A percentile compares a stretch with the other conserved stretches of the same genome.
These are phyloP conservation scores for Drosophila affinis DNA, from an alignment of 2,888 invertebrate species.

Conservation along the genomic window DNA sequence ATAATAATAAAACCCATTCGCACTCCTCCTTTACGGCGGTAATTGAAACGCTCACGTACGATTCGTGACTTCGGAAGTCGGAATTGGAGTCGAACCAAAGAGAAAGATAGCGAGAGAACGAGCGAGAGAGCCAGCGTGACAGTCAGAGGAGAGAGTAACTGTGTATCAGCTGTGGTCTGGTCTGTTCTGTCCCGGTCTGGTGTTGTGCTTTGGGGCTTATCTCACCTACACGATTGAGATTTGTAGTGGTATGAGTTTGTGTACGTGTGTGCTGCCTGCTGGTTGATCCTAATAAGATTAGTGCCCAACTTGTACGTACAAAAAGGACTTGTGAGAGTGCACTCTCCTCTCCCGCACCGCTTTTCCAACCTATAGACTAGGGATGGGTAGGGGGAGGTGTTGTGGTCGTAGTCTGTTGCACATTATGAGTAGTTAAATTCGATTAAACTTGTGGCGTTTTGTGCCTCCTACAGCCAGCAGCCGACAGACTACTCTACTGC, in stretches of 20 bases:
- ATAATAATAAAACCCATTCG: slow-evolving; percentile 81
- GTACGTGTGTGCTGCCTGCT: slow-evolving; percentile 16
- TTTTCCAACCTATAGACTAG: slow-evolving; percentile 18
- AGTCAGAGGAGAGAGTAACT: slow-evolving; percentile 3
- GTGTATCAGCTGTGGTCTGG: slow-evolving; percentile 27
- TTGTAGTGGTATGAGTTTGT: not conserved
- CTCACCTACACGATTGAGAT: slow-evolving; percentile 25
- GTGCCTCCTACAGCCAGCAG: slow-evolving; percentile 31
- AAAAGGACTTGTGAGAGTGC: slow-evolving; percentile 30
- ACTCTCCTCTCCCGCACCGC: slow-evolving; percentile 1
- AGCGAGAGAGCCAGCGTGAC: not conserved
- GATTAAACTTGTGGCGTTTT: slow-evolving; percentile 80
- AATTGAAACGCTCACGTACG: slow-evolving; percentile 75
- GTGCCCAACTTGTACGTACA: slow-evolving; percentile 76
- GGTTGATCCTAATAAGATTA: slow-evolving; percentile 81
- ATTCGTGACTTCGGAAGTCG: slow-evolving; percentile 18
- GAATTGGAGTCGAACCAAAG: slow-evolving; percentile 15
- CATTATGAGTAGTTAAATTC: slow-evolving; percentile 82
- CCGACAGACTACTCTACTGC: slow-evolving; percentile 22
- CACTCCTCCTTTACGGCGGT: slow-evolving; percentile 63
- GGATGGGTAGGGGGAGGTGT: not conserved
- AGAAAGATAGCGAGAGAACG: slow-evolving; percentile 3
- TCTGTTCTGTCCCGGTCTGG: not conserved
- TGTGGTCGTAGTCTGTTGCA: slow-evolving; percentile 76
- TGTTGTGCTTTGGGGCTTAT: slow-evolving; percentile 1